Evolutionary conservation across 2,113 vertebrate species (phyloP).

Genomic region (Microtus ochrogaster): DNA sequence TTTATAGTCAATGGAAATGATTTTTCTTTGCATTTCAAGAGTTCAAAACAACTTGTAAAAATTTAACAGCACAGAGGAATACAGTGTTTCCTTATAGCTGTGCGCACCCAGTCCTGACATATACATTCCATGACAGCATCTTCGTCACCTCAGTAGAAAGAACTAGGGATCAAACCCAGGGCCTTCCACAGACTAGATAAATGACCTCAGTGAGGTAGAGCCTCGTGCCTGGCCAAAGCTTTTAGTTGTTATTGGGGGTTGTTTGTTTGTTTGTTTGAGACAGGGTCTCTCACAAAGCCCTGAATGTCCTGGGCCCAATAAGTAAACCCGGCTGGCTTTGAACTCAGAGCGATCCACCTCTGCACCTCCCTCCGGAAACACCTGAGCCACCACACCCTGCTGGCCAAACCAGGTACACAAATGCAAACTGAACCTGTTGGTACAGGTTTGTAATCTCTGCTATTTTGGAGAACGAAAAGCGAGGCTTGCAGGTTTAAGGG

Average conservation of each 20-base stretch:
- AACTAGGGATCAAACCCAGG: background rate
- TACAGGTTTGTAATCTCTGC: background rate
- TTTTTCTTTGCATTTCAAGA: slow-evolving; percentile 42
- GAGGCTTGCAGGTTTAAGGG: background rate
- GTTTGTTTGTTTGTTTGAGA: background rate
- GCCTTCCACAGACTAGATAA: background rate
- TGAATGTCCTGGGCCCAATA: background rate
- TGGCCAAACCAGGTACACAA: background rate
- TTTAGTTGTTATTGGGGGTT: background rate
- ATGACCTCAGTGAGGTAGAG: background rate
- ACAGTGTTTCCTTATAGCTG: too few species aligned
- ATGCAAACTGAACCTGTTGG: background rate
- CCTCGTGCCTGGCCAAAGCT: background rate
- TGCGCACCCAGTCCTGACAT: background rate
- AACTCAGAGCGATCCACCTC: background rate
- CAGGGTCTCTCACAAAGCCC: background rate
- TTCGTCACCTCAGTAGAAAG: too few species aligned
- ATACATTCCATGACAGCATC: background rate
- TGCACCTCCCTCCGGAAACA: background rate
- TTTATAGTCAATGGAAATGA: slow-evolving; percentile 65
- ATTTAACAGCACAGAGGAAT: slow-evolving; percentile 16
- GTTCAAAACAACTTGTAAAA: slow-evolving; percentile 57
- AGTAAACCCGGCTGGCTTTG: background rate
- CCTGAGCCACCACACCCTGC: background rate
- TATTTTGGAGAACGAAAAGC: background rate